Conservation (phyloP, 2,797 vertebrate species). For the Arrhamphus sclerolepis region DNA sequence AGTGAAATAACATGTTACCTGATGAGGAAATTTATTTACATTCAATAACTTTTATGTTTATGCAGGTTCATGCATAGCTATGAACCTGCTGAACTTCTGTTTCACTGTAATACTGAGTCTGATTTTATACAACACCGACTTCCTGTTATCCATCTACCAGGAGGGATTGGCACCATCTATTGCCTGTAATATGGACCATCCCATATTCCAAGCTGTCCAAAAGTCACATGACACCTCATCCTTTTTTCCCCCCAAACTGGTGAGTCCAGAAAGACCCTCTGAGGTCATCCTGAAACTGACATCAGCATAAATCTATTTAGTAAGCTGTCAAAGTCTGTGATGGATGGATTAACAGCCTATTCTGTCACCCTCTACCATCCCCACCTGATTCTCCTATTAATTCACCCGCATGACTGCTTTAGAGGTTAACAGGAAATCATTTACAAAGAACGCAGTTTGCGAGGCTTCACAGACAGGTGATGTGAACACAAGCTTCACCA, state of each 20-base stretch:
- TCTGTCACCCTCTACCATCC: not conserved
- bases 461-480: slow-evolving; percentile 54
- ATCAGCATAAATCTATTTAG: slow-evolving; percentile 25
- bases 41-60: no score
- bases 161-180: no score
- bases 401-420: not conserved
- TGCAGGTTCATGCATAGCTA: no score
- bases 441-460: slow-evolving; percentile 15
- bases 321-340: slow-evolving; percentile 21
- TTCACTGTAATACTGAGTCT: no score
- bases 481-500: slow-evolving; percentile 44
- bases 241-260: slow-evolving; percentile 7
- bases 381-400: not conserved
- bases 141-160: no score
- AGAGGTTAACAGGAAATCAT: slow-evolving; percentile 14
- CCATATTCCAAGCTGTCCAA: not conserved
- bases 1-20: no score
- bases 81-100: no score
- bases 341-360: not conserved
- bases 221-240: slow-evolving; percentile 18
- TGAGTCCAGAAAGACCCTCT: slow-evolving; percentile 10
- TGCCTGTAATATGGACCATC: no score
- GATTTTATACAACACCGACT: no score
- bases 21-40: no score
- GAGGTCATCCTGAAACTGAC: slow-evolving; percentile 37